These are phyloP conservation scores for Pardosa pseudoannulata DNA, from an alignment of 2,888 invertebrate species.

Conservation along the genomic window DNA sequence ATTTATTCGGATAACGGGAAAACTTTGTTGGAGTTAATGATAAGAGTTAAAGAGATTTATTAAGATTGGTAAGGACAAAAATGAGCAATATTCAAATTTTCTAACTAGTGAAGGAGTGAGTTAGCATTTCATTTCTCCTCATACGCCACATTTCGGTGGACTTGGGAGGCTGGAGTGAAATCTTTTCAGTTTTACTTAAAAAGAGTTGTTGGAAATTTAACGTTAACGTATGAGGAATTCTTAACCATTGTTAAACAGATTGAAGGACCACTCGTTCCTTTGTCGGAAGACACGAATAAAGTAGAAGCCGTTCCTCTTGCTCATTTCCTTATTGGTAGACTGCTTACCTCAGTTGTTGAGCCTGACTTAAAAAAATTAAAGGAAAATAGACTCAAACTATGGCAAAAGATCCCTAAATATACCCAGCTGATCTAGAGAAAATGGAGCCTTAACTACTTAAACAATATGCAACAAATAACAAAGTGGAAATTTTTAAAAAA, in stretches of 20 bases:
- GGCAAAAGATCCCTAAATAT: not conserved
- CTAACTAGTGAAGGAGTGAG: too few species aligned
- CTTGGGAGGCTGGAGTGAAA: not conserved
- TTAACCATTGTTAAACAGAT: not conserved
- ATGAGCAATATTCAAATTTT: too few species aligned
- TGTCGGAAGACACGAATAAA: not conserved
- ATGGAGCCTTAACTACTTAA: not conserved
- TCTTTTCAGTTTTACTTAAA: not conserved
- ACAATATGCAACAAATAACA: not conserved
- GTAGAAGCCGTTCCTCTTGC: not conserved
- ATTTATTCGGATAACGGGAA: too few species aligned
- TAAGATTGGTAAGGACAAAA: too few species aligned
- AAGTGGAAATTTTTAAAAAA: conserved; percentile 8
- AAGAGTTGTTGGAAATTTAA: not conserved
- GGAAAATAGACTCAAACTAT: not conserved
- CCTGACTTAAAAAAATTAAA: not conserved
- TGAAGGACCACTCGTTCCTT: not conserved
- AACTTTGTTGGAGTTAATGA: too few species aligned
- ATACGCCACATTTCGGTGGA: too few species aligned
- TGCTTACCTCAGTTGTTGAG: not conserved
- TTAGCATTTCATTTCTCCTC: too few species aligned
- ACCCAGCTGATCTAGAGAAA: not conserved
- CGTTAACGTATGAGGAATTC: not conserved
- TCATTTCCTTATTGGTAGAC: not conserved
- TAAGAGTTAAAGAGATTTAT: too few species aligned